Percentiles rank a stretch among this genome's conserved stretches.
Conservation (phyloP, 2,113 vertebrate species). For the Takifugu flavidus region DNA sequence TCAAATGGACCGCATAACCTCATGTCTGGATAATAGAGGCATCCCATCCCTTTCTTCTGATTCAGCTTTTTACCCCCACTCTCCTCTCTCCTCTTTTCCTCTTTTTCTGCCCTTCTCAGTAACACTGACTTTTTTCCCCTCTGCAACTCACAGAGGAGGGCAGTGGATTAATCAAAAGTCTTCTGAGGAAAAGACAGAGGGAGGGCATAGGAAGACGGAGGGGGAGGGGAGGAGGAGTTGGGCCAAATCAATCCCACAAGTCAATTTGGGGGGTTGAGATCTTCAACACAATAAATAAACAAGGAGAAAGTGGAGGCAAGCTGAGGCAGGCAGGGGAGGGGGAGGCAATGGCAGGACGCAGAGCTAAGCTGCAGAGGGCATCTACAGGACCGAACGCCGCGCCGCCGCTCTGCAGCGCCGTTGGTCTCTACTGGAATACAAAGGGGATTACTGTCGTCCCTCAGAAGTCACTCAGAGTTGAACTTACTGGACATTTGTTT, state of each 20-base stretch:
- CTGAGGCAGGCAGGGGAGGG: slow-evolving; percentile 3
- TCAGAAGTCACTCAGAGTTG: slow-evolving; percentile 29
- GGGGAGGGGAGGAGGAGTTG: slow-evolving; percentile 17
- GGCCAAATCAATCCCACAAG: slow-evolving; percentile 63
- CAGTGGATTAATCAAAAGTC: slow-evolving; percentile 60
- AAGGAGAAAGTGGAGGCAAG: slow-evolving; percentile 38
- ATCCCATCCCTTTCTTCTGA: slow-evolving; percentile 13
- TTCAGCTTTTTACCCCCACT: neutral
- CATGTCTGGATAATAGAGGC: slow-evolving; percentile 11
- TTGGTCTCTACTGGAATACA: slow-evolving; percentile 30
- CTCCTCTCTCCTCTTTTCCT: slow-evolving; percentile 4
- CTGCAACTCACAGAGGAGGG: slow-evolving; percentile 30
- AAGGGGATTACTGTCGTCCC: slow-evolving; percentile 43
- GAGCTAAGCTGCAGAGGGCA: slow-evolving; percentile 48
- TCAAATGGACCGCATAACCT: slow-evolving; percentile 39
- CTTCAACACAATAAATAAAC: slow-evolving; percentile 62
- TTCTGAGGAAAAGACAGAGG: slow-evolving; percentile 37
- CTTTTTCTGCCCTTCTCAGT: slow-evolving; percentile 14
- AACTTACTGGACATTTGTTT: slow-evolving; percentile 5
- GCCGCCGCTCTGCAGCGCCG: slow-evolving; percentile 38
- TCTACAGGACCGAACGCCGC: slow-evolving; percentile 31
- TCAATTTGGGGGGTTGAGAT: slow-evolving; percentile 60
- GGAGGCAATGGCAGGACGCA: slow-evolving; percentile 12
- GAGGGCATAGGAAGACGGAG: slow-evolving; percentile 17
- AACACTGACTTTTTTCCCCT: slow-evolving; percentile 11